Base-by-base conservation (phyloP, 2,888 invertebrate genomes). In the Lochmaea crataegi region DNA sequence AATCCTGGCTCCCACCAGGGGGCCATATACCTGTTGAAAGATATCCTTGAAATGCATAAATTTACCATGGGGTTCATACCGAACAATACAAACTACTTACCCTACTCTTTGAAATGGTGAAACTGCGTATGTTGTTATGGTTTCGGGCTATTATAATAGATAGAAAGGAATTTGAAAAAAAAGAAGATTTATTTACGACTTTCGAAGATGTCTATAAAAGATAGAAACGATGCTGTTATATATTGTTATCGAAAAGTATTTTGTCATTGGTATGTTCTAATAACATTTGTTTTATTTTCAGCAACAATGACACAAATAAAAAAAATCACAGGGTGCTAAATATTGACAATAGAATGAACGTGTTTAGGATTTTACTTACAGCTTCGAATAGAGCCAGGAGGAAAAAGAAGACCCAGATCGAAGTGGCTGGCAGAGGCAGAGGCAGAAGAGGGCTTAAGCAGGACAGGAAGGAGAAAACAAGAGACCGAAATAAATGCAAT, bases 21-120 rank as follows among this genome's bases (percentile, higher is more conserved):
- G 79, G 79, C 45, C 76, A 78, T 48, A 48, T 79, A 79, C 78
- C 77, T 79, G 78, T 74, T n/a, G 70, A 72, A 69, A 72, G 72
- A 65, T 64, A 72, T 73, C 63, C 63, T 51, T 53, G 72, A 74
- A 71, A 76, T 26, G 72, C 68, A 69, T 76, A 73, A 71, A 71
- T 68, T 73, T 71, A 51, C 7, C 32, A 32, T 32, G 6, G 32
- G 63, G 63, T 69, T 61, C 61, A 32, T 60, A 42, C 51, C 61
- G 16, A 68, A 68, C 68, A 68, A 68, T 68, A 48, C 32, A 56
- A 9, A 61, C 68, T 61, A 61, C 60, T 61, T 68, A 45, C 60
- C 32, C 7, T 7, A 32, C 32, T 61, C 26, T 68, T 68, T 61
- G 38, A 61, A 68, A 68, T 48, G 60, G 68, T 61, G 51, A 60